Evolutionary conservation across 2,888 invertebrate species (phyloP), one percentile per base, ranked within the genome.

Genomic region (Cinara cedri): DNA sequence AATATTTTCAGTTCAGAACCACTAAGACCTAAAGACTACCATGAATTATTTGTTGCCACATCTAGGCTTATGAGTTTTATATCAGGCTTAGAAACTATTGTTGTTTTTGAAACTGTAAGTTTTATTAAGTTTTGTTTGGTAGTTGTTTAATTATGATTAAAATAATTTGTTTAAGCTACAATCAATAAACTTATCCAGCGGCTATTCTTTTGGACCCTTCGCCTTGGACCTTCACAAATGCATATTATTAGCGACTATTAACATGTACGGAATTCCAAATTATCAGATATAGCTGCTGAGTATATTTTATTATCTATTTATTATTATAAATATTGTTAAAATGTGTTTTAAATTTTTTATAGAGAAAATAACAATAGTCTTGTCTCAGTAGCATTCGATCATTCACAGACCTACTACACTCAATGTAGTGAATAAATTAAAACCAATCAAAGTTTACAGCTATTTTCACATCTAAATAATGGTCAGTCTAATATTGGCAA

Each of bases 261-360:
- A n/a, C n/a, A 14, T 97, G 97, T 0, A 97, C 98, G 96, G 98
- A 98, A 86, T n/a, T n/a, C n/a, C n/a, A n/a, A n/a, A n/a, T 93
- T 97, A 4, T 94, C 94, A 83, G 98, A 98, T 83, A 94, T 97
- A 81, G 97, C 97, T 0, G 92, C 94, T 6, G 93, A 92, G 84
- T 82, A 6, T n/a, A 80, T 72, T 9, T 26, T n/a, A 60, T n/a
- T 72, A 16, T 8, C n/a, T n/a, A n/a, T n/a, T 21, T 44, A 65
- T 21, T 65, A 16, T 51, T 21, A 46, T 24, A 65, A 3, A 1
- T 24, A 16, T 14, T 13, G 19, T 19, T 19, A 46, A 24, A 65
- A 49, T 3, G 11, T n/a, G n/a, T 55, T 24, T 70, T 6, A 19
- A 51, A 57, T 57, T 46, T 34, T 81, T 0, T 75, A 84, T 87